Evolutionary conservation across 1,140 invertebrate species (phyloP), one percentile per base, ranked within the genome.

Genomic region (Muscidifurax raptorellus): DNA sequence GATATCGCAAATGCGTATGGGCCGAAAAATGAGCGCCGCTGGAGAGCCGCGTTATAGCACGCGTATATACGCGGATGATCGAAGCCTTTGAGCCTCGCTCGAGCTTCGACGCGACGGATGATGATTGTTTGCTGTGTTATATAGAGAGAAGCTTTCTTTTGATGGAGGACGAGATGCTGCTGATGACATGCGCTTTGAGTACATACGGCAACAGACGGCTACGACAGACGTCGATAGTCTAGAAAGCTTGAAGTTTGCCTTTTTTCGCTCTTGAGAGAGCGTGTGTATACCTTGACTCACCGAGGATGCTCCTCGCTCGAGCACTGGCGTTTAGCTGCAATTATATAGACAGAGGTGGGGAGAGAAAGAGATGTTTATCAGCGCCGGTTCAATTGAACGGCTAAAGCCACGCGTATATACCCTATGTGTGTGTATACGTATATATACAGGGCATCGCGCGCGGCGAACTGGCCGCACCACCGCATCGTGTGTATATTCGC

Each of bases 311-410:
- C 13, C 74, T 52, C 12, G 18, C 7, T 1, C 76, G 22, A 30
- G 59, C 15, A 18, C 3, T 36, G 32, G 64, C 13, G 36, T 69
- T 69, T 69, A 69, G 27, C 27, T 59, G 66, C 27, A 30, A 69
- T 69, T 69, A 69, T 3, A 4, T 2, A 12, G 64, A 4, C 10
- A 12, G 64, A n/a, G 64, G 64, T 66, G 64, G 64, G 64, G 64
- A 66, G 64, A 40, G 66, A 13, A 3, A 82, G 69, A 81, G 71
- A 75, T 66, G 30, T 25, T 82, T 82, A 82, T 82, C 71, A 32
- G 28, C 25, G 7, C 22, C 13, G 32, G 22, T 9, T 80, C 66
- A 27, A 71, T 80, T 67, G 64, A 80, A 67, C 47, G 13, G 10
- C 44, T n/a, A 3, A 18, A 10, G 2, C 25, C 59, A n/a, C n/a